Evolutionary conservation across 1,140 invertebrate genomes (phyloP), one percentile per base, ranked within the genome.

Genomic region (Hycleus cichorii): DNA sequence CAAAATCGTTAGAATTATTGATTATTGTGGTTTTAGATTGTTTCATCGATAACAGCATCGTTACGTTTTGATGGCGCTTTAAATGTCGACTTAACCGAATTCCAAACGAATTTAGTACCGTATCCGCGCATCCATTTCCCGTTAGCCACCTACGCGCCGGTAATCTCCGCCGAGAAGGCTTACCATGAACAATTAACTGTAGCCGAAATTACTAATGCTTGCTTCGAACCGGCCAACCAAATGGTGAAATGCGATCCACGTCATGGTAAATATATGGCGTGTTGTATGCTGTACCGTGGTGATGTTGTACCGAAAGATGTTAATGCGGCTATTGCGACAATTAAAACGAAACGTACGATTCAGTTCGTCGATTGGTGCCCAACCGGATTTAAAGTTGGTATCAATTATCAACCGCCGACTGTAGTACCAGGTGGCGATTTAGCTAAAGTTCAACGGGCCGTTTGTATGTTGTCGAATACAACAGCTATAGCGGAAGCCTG

Each of bases 61-160:
- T 71, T 90, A 9, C 76, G 89, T 25, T 91, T 91, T 72, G 84
- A 89, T 66, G 87, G 87, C 42, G 83, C 86, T 4, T 74, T 90
- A 8, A 90, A 88, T 64, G 86, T 88, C 42, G 89, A 92, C 72
- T 76, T 92, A 54, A 89, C 85, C 0, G 90, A 92, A 74, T 91
- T 92, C 76, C 88, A 88, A 74, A 83, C 81, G 0, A 83, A 83
- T 72, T 73, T 87, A 45, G 84, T 87, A 9, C 84, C 84, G 0
- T 86, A 85, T 68, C 85, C 85, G 3, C 70, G 84, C 44, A 87
- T 87, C 57, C 85, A 87, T 67, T 87, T 86, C 71, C 86, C 87
- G 3, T 71, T 89, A 47, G 86, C 80, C 6, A 81, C 84, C 11
- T 93, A 90, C 69, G 87, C 89, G 2, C 90, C 90, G 9, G 66